Evolutionary conservation across 2,888 invertebrate species (phyloP).

Genomic region (Tortricodes alternella): DNA sequence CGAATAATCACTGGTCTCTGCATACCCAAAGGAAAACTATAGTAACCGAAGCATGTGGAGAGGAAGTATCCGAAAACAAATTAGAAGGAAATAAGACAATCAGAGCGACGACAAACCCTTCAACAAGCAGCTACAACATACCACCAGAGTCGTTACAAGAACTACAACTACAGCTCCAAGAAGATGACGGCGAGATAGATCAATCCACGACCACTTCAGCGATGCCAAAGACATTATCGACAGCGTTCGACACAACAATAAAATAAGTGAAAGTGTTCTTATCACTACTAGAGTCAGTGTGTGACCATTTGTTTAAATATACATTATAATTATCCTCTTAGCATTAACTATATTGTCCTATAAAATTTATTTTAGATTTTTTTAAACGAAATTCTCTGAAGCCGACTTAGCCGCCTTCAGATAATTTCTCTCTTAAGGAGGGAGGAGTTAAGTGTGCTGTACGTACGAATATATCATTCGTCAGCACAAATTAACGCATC

Average conservation of each 20-base stretch:
- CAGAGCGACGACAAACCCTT: neutral
- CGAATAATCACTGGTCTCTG: neutral
- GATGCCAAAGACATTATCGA: neutral
- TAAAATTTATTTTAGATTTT: neutral
- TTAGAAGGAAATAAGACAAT: neutral
- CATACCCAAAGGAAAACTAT: neutral
- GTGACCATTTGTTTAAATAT: neutral
- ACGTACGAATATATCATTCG: neutral
- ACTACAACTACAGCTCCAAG: neutral
- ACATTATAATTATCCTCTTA: neutral
- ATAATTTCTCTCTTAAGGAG: slow-evolving; percentile 5
- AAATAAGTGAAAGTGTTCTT: neutral
- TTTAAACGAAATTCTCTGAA: slow-evolving; percentile 3
- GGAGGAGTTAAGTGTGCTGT: slow-evolving; percentile 3
- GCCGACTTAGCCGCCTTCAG: neutral
- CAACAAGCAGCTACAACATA: neutral
- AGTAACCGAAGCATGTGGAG: slow-evolving; percentile 1
- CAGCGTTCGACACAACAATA: neutral
- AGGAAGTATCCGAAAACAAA: slow-evolving; percentile 1
- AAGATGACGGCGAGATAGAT: neutral
- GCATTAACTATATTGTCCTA: neutral
- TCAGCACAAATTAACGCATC: neutral
- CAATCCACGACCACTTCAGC: neutral
- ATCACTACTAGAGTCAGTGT: neutral
- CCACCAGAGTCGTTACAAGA: neutral